Evolutionary conservation across 2,888 invertebrate genomes (phyloP), one percentile per base, ranked within the genome.

Genomic region (Megalurothrips usitatus): DNA sequence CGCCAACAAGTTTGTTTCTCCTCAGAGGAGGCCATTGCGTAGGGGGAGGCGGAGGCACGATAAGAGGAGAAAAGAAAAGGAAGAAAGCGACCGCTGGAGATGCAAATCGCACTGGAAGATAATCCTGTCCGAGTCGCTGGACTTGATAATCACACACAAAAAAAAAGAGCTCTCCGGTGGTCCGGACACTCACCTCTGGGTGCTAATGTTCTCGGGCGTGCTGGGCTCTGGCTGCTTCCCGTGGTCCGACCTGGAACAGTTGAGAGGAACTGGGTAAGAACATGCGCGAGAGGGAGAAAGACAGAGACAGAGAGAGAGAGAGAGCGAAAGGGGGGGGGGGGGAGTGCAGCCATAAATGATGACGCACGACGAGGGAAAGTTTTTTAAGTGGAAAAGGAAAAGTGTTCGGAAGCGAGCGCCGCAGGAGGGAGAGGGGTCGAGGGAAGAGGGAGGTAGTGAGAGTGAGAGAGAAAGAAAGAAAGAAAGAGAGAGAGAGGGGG

Each of bases 151-250:
- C n/a, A n/a, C n/a, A n/a, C n/a, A n/a, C n/a, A n/a, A n/a, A n/a
- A n/a, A n/a, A n/a, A n/a, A n/a, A n/a, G n/a, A n/a, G n/a, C n/a
- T n/a, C n/a, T n/a, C n/a, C 1, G 23, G 23, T 23, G 8, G 68
- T 23, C 26, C 26, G 68, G 11, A 23, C 26, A 12, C 68, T 26
- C 11, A 75, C 68, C 68, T 75, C 68, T 75, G 68, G 10, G 68
- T 75, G 68, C 68, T 75, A 12, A 75, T 75, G 68, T 23, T 26
- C 68, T 75, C 68, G 9, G 68, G 68, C 23, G 68, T 75, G 68
- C 26, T 12, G 68, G 68, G 68, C 68, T 75, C 68, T 9, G 68
- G 68, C 68, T 75, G 17, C 68, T 4, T 1, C 68, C 11, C 68
- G 68, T 43, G 34, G 26, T 75, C 68, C 11, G 23, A 26, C 23